Conservation (phyloP, 2,888 invertebrate species). For the Drosophila helvetica region DNA sequence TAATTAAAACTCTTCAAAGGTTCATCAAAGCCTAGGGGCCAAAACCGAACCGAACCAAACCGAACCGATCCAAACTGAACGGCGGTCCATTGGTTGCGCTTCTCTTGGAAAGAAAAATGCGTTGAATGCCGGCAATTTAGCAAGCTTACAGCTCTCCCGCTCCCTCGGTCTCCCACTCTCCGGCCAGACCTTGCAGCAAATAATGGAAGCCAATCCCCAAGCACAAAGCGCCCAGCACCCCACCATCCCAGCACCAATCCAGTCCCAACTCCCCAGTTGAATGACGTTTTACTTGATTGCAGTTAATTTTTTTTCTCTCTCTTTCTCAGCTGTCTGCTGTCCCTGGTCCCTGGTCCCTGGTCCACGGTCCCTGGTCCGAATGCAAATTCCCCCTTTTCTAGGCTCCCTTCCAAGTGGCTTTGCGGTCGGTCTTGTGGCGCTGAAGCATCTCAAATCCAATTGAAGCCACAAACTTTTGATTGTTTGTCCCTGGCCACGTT, state of each 20-base stretch:
- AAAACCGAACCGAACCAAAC: constrained; percentile 15
- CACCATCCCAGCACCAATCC: constrained; percentile 19
- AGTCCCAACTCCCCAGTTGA: constrained; percentile 50
- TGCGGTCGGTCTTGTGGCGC: constrained; percentile 32
- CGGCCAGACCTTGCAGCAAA: constrained; percentile 47
- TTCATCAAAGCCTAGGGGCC: constrained; percentile 60
- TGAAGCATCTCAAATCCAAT: constrained; percentile 46
- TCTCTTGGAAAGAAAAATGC: constrained; percentile 54
- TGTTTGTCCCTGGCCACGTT: constrained; percentile 50
- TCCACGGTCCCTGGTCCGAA: constrained; percentile 53
- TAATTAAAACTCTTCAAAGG: constrained; percentile 77
- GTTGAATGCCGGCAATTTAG: constrained; percentile 78
- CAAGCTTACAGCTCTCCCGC: constrained; percentile 68
- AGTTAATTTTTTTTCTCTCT: constrained; percentile 71
- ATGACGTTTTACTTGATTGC: constrained; percentile 80
- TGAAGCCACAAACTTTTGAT: constrained; percentile 66
- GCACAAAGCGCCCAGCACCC: constrained; percentile 22
- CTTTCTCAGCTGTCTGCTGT: constrained; percentile 15
- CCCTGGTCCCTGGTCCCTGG: constrained; percentile 37
- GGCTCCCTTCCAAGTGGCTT: constrained; percentile 24
- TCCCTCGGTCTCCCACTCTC: constrained; percentile 14
- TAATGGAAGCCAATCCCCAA: constrained; percentile 54
- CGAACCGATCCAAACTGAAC: constrained; percentile 6
- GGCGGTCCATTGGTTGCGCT: constrained; percentile 66
- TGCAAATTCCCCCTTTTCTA: constrained; percentile 73